phyloP scores from a whole-genome alignment of 2,113 vertebrate species.

The Stigmatopora nigra region DNA sequence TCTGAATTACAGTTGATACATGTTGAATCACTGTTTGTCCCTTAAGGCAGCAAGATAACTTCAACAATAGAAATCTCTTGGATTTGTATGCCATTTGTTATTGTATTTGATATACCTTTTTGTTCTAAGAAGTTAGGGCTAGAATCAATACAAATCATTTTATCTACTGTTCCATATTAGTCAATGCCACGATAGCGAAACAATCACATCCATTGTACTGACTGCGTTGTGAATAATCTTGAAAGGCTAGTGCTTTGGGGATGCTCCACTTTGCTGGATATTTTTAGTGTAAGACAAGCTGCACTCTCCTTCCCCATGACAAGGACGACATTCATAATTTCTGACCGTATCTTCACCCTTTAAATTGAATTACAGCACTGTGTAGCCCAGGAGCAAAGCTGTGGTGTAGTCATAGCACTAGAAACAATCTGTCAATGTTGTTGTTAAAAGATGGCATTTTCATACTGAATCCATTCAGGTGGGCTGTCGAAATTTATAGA shows the following conservation, averaged over 20 bases:
- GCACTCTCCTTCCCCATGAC: constrained; percentile 47
- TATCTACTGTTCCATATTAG: background rate
- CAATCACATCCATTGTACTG: constrained; percentile 10
- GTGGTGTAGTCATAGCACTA: constrained; percentile 16
- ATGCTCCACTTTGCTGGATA: constrained; percentile 60
- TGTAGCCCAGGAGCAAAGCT: constrained; percentile 26
- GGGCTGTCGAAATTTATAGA: constrained; percentile 7
- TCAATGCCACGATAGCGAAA: constrained; percentile 11
- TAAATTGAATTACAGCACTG: constrained; percentile 34
- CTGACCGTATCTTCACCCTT: constrained; percentile 50
- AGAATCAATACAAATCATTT: constrained; percentile 4
- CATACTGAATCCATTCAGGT: background rate
- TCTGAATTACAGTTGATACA: constrained; percentile 17
- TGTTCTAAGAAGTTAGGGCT: constrained; percentile 13
- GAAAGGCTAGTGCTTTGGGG: constrained; percentile 46
- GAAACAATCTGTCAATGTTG: constrained; percentile 16
- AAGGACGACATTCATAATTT: constrained; percentile 65
- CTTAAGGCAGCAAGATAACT: constrained; percentile 7
- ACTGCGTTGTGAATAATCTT: constrained; percentile 35
- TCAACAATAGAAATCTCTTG: background rate
- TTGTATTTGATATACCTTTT: constrained; percentile 6
- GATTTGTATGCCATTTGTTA: background rate
- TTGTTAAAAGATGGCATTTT: constrained; percentile 8
- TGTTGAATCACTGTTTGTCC: constrained; percentile 11
- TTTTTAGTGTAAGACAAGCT: constrained; percentile 67